These are phyloP conservation scores for Lepilemur septentrionalis DNA, from an alignment of 2,797 vertebrate genomes.

Conservation along the genomic window DNA sequence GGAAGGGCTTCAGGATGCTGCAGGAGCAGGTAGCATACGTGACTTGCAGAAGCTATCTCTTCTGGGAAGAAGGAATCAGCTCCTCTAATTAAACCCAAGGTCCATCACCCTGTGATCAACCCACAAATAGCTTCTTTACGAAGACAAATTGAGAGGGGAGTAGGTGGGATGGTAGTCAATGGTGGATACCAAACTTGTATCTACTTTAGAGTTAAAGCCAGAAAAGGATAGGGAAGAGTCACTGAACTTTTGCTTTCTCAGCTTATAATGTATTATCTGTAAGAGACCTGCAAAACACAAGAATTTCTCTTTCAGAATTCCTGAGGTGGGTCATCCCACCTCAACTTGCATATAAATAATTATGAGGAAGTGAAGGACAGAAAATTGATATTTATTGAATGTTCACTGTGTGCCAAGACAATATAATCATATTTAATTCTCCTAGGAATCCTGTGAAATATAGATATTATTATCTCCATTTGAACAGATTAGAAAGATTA, in stretches of 20 bases:
- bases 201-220: not conserved
- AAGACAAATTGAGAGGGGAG: not conserved
- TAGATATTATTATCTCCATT: not conserved
- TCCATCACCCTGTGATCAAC: not conserved
- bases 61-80: not conserved
- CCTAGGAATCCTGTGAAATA: not conserved
- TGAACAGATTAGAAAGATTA: not conserved
- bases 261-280: not conserved
- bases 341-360: not conserved
- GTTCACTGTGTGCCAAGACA: not conserved
- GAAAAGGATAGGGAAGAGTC: not conserved
- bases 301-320: not conserved
- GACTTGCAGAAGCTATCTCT: not conserved
- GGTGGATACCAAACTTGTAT: not conserved
- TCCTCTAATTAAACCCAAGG: not conserved
- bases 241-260: not conserved
- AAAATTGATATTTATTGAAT: not conserved
- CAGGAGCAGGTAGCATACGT: not conserved
- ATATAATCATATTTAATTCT: not conserved
- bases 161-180: not conserved
- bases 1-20: not conserved
- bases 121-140: not conserved
- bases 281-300: not conserved
- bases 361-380: not conserved
- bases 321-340: not conserved